Evolutionary conservation across 2,797 vertebrate genomes (phyloP), one percentile per base, ranked within the genome.

Genomic region (Argya squamiceps): DNA sequence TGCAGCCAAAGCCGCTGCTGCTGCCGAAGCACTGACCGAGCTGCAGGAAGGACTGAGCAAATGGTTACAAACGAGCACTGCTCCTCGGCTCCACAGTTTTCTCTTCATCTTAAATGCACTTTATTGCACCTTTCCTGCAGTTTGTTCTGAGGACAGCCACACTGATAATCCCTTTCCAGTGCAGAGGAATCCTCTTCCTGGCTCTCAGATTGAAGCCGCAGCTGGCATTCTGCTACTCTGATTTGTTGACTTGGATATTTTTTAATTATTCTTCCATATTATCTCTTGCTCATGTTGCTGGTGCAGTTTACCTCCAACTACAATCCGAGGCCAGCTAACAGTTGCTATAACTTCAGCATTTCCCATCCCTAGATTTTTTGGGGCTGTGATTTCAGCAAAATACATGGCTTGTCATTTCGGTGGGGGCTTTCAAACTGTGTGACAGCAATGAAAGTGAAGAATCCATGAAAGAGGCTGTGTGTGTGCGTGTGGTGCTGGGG

Each of bases 181-280:
- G 5, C 4, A 44, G 34, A 89, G 85, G 91, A 92, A 83, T 96
- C 82, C 60, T 78, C 59, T 53, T 94, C 84, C 79, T 59, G 71
- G 36, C 73, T 94, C 86, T 63, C 78, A 27, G 71, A 39, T 34
- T 55, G 87, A 84, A 80, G 53, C 88, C 4, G 2, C 0, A 7
- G 58, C 58, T 83, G 46, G 41, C 30, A 7, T 80, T 87, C 76
- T 90, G 75, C 79, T 83, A 46, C 84, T 92, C 91, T 43, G 69
- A 84, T 92, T 88, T 95, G 80, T 73, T 91, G 77, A 52, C 69
- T 93, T 81, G 32, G 69, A 73, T 90, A 71, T 36, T 80, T 93
- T 95, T 76, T 5, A 83, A 82, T 93, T 84, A 83, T 70, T 82
- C 49, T 82, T 76, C 52, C 58, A 6, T 24, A 58, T 58, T 76